phyloP scores from a whole-genome alignment of 2,888 invertebrate species.

The Polydrusus tereticollis region DNA sequence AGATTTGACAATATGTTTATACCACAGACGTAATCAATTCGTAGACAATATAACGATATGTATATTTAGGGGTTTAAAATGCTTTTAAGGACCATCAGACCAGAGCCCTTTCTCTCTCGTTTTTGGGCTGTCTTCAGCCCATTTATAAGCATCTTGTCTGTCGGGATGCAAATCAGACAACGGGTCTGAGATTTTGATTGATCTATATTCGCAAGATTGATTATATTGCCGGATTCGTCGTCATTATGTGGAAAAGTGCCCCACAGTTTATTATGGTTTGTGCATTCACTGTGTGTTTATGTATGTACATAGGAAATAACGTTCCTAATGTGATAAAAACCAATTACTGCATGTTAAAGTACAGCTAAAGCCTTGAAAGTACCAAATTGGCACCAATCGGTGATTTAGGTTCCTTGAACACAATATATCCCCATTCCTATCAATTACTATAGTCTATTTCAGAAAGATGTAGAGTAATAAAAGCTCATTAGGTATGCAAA shows the following conservation, averaged over 20 bases:
- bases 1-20: slow-evolving; percentile 6
- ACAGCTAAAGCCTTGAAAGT: too few relatives aligned
- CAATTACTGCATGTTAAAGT: not conserved
- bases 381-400: too few relatives aligned
- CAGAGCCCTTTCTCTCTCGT: slow-evolving; percentile 48
- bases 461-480: too few relatives aligned
- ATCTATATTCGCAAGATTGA: slow-evolving; percentile 68
- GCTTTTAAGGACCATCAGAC: slow-evolving; percentile 47
- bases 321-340: not conserved
- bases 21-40: slow-evolving; percentile 17
- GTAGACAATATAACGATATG: slow-evolving; percentile 30
- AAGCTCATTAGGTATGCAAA: too few relatives aligned
- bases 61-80: slow-evolving; percentile 27
- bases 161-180: slow-evolving; percentile 68
- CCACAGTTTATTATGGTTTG: slow-evolving; percentile 46
- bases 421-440: too few relatives aligned
- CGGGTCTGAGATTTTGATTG: slow-evolving; percentile 67
- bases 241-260: slow-evolving; percentile 49
- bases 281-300: slow-evolving; percentile 17
- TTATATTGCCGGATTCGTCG: slow-evolving; percentile 57
- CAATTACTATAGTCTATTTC: too few relatives aligned
- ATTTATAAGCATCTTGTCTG: slow-evolving; percentile 68
- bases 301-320: slow-evolving; percentile 6
- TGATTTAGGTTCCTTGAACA: too few relatives aligned
- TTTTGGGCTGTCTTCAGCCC: slow-evolving; percentile 63